phyloP scores from a whole-genome alignment of 2,888 invertebrate species.

The Myopa tessellatipennis region DNA sequence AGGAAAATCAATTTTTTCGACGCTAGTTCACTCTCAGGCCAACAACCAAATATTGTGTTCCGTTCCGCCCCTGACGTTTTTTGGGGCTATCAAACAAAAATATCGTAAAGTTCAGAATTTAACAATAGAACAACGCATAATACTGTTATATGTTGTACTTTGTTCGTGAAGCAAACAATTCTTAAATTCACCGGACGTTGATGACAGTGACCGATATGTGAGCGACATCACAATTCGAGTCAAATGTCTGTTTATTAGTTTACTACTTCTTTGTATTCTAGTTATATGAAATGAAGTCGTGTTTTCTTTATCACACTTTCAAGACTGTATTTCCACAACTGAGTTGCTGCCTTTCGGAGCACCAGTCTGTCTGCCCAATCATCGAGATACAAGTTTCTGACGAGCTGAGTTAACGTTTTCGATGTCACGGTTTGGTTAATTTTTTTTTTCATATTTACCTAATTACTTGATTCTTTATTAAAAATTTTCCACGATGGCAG shows the following conservation, averaged over 20 bases:
- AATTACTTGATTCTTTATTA: slow-evolving; percentile 40
- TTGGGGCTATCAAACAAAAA: too few relatives aligned
- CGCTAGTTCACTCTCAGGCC: too few relatives aligned
- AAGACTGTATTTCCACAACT: background rate
- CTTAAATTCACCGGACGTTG: too few relatives aligned
- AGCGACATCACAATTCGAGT: too few relatives aligned
- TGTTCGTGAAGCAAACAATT: too few relatives aligned
- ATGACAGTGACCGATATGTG: too few relatives aligned
- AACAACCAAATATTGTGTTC: too few relatives aligned
- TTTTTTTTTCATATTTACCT: slow-evolving; percentile 43
- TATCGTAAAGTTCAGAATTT: too few relatives aligned
- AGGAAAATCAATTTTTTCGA: slow-evolving; percentile 17
- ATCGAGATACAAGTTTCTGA: slow-evolving; percentile 44
- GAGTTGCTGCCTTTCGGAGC: slow-evolving; percentile 17
- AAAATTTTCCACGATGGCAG: slow-evolving; percentile 45
- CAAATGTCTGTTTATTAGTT: background rate
- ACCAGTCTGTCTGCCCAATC: slow-evolving; percentile 43
- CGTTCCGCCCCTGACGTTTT: too few relatives aligned
- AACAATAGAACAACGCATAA: too few relatives aligned
- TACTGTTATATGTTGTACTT: too few relatives aligned
- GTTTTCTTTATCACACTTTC: slow-evolving; percentile 26
- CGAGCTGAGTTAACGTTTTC: background rate
- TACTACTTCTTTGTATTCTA: background rate
- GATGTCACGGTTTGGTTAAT: background rate
- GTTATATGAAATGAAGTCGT: background rate